Conservation (phyloP, 2,888 invertebrate species). For the Horisme vitalbata region DNA sequence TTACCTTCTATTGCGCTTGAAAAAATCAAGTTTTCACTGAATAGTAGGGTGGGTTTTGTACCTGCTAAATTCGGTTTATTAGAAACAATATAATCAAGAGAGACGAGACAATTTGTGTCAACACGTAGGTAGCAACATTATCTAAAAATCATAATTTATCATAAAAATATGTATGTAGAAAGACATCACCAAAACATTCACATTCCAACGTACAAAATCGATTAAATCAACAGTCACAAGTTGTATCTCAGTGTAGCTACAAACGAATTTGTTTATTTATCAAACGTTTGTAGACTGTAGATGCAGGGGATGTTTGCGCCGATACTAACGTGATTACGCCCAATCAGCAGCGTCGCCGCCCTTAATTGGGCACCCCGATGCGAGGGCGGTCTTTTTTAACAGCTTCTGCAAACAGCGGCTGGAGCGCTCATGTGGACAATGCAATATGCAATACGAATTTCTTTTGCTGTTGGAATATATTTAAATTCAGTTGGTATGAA, state of each 20-base stretch:
- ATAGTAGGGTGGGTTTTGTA: too few species aligned
- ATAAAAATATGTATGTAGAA: neutral
- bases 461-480: neutral
- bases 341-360: slow-evolving; percentile 79
- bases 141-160: too few species aligned
- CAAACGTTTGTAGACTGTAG: slow-evolving; percentile 52
- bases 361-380: slow-evolving; percentile 76
- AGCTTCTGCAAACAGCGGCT: slow-evolving; percentile 68
- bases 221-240: slow-evolving; percentile 48
- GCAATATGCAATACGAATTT: slow-evolving; percentile 17
- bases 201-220: slow-evolving; percentile 8
- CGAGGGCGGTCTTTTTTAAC: slow-evolving; percentile 79
- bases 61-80: too few species aligned
- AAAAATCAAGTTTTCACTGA: too few species aligned
- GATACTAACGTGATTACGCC: slow-evolving; percentile 80
- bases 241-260: slow-evolving; percentile 40
- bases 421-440: slow-evolving; percentile 22
- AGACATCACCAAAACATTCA: neutral
- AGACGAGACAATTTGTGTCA: too few species aligned
- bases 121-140: too few species aligned
- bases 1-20: too few species aligned
- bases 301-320: slow-evolving; percentile 65
- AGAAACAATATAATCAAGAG: too few species aligned
- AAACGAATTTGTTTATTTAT: slow-evolving; percentile 37
- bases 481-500: slow-evolving; percentile 2